Base-by-base conservation (phyloP, 2,888 invertebrate species). In the Metacarcinus magister region DNA sequence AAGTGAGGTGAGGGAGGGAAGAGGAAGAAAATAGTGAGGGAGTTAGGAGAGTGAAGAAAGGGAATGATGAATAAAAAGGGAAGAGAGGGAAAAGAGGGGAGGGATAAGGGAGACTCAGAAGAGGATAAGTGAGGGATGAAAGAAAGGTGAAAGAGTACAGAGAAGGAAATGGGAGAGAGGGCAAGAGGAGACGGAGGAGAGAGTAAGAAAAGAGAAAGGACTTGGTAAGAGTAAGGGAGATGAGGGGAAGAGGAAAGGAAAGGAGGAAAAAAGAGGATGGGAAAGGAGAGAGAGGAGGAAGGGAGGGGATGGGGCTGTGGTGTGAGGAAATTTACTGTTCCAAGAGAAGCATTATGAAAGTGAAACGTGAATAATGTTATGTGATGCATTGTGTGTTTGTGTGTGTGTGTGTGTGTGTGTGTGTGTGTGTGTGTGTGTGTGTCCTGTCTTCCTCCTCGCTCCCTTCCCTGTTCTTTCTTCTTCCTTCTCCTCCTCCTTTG, bases 321-420 rank as follows among this genome's bases (percentile, higher is more conserved):
- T 75, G 75, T 75, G 75, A 75, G 75, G n/a, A n/a, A n/a, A 75
- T 75, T 75, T 75, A 28, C 28, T 75, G 75, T 75, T 75, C 75
- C 75, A 75, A 75, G 75, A 75, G 75, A 75, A 23, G 28, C 75
- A 75, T 75, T 75, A 23, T 23, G 75, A 23, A n/a, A 75, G n/a
- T 75, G 75, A 75, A 75, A 75, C 75, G 23, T n/a, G 28, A 75
- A 75, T 8, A n/a, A 16, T 60, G 8, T 60, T 16, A 2, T 60
- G 75, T 75, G 75, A 8, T 75, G 75, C 23, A 75, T 75, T 60
- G 60, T 60, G 60, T 60, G 60, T 60, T 16, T 60, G 60, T 60
- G 60, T 60, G 60, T 60, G 60, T 60, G 60, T 60, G 60, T 19
- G 60, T 60, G 60, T 19, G 60, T 60, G 60, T 19, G 60, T 60